Evolutionary conservation across 2,797 vertebrate genomes (phyloP).

Genomic region (Peromyscus melanophrys): DNA sequence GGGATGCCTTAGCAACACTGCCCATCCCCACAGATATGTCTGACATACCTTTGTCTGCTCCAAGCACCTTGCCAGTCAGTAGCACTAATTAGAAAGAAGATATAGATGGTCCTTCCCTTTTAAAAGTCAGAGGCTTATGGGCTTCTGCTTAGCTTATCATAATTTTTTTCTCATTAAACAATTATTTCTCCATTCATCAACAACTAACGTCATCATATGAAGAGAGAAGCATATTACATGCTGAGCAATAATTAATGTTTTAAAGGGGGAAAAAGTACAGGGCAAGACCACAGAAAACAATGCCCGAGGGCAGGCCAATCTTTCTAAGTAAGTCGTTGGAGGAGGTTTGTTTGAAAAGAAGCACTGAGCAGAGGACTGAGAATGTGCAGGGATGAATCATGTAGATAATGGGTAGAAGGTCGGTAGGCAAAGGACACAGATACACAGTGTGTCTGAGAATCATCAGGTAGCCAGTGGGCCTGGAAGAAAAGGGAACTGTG

Average conservation of each 20-base stretch:
- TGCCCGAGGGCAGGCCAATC: background rate
- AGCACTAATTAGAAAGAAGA: slow-evolving; percentile 9
- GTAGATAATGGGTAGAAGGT: background rate
- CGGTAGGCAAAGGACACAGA: background rate
- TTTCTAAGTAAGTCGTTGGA: background rate
- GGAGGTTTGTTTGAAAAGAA: background rate
- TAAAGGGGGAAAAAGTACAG: background rate
- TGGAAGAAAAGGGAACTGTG: background rate
- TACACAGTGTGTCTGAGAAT: background rate
- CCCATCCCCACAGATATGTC: background rate
- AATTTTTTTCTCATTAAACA: background rate
- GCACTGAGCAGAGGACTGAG: background rate
- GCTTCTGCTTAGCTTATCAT: background rate
- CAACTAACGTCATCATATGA: background rate
- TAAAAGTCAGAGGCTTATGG: background rate
- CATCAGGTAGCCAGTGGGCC: background rate
- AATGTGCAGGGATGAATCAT: background rate
- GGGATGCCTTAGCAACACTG: background rate
- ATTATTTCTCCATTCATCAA: background rate
- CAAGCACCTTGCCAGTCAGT: background rate
- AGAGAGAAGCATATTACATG: background rate
- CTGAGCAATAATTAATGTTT: background rate
- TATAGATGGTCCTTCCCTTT: background rate
- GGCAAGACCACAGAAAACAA: background rate
- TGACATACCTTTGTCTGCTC: background rate